These are phyloP conservation scores for Pyrrhia umbra DNA, from an alignment of 2,888 invertebrate species.

Conservation along the genomic window DNA sequence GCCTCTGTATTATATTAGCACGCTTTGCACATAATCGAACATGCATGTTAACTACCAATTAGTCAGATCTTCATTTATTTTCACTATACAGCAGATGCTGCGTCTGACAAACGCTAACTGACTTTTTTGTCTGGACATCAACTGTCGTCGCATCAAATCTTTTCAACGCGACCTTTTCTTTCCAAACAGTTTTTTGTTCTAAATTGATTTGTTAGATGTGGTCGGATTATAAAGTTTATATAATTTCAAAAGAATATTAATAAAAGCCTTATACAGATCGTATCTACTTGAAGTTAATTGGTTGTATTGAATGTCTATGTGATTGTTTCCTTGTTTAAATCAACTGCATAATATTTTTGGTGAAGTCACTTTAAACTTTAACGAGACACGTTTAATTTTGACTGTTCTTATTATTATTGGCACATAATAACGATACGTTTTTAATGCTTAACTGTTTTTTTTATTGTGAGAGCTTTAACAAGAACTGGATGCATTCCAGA, in stretches of 20 bases:
- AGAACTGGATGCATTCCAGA: conserved; percentile 29
- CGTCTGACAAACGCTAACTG: conserved; percentile 65
- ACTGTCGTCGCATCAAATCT: conserved; percentile 59
- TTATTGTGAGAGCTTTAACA: conserved; percentile 26
- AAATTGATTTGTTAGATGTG: conserved; percentile 34
- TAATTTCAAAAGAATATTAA: conserved; percentile 11
- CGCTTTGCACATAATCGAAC: conserved; percentile 62
- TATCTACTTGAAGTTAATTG: conserved; percentile 25
- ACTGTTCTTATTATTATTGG: conserved; percentile 14
- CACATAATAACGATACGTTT: conserved; percentile 5
- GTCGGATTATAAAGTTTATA: conserved; percentile 12
- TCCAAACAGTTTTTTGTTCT: conserved; percentile 34
- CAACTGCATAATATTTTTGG: conserved; percentile 2
- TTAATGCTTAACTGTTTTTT: conserved; percentile 13
- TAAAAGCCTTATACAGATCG: conserved; percentile 13
- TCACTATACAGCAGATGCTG: conserved; percentile 50
- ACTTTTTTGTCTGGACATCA: conserved; percentile 63
- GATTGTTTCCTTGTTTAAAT: conserved; percentile 24
- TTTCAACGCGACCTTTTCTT: conserved; percentile 40
- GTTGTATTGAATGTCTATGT: conserved; percentile 17
- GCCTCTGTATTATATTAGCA: conserved; percentile 68
- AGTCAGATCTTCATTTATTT: conserved; percentile 70
- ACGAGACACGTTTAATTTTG: conserved; percentile 10
- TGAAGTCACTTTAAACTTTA: conserved; percentile 26
- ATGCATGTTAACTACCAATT: conserved; percentile 71